Evolutionary conservation across 2,797 vertebrate species (phyloP).

Genomic region (Tokudaia tokunoshimensis): DNA sequence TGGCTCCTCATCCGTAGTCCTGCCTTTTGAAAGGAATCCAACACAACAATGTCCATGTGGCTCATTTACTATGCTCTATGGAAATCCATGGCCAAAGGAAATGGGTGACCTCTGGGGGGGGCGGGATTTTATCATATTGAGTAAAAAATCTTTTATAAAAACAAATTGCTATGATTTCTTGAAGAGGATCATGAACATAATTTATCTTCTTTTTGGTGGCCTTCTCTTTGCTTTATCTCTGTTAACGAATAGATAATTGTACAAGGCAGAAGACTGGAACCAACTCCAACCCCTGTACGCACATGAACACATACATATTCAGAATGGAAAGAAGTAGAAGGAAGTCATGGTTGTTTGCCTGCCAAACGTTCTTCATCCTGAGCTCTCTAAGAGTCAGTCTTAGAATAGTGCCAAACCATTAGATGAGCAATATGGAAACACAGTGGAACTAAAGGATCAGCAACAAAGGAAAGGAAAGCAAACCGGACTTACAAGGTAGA

Average conservation of each 20-base stretch:
- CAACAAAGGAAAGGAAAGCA: constrained; percentile 53
- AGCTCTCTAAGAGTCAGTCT: constrained; percentile 22
- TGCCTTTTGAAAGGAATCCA: background rate
- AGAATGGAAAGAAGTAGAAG: background rate
- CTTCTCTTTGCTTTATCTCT: constrained; percentile 17
- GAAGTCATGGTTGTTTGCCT: background rate
- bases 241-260: background rate
- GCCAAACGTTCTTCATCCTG: constrained; percentile 22
- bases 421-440: constrained; percentile 2
- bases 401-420: constrained; percentile 24
- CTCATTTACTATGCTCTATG: background rate
- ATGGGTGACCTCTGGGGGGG: background rate
- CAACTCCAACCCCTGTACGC: background rate
- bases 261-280: background rate
- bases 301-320: too few species aligned
- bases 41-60: background rate
- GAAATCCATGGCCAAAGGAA: background rate
- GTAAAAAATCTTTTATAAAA: constrained; percentile 9
- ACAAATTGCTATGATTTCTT: constrained; percentile 41
- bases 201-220: background rate
- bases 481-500: constrained; percentile 49
- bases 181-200: background rate
- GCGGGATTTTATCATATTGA: background rate
- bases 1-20: background rate
- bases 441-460: background rate